Base-by-base conservation (phyloP, 1,140 invertebrate genomes). In the Stratiolaelaps scimitus region DNA sequence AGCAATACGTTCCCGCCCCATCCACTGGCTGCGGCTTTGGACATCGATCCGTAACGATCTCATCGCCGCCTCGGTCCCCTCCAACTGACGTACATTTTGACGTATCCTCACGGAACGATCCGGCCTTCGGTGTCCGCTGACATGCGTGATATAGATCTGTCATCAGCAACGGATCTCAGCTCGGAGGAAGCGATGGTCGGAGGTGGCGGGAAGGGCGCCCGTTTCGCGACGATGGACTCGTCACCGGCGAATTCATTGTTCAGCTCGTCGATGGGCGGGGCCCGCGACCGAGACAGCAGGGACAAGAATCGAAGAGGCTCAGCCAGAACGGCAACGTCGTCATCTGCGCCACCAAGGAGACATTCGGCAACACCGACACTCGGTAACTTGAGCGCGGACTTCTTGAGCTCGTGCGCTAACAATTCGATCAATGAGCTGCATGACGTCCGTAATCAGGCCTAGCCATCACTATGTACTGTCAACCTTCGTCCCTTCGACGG, bases 241-340 rank as follows among this genome's bases (percentile, higher is more conserved):
- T 60, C 23, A 40, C 34, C 34, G 34, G 10, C 34, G 15, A 60
- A 34, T 23, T 60, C 53, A 26, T 34, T 60, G 23, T 60, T 60
- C 34, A 34, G 53, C 23, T 60, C 53, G 26, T 60, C 53, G 10
- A 10, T 40, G 5, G 34, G 34, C 34, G 34, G 34, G 17, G 53
- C 53, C 53, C 26, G 53, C 23, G 34, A 60, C 53, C 15, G 53
- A 60, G 53, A 60, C 23, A 60, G 53, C 53, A 26, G 53, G 26
- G 53, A 60, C 17, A 60, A 34, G 23, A 29, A 26, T 29, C 53
- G 53, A 34, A 26, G 53, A 23, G 34, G 34, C 53, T 60, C 23
- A 10, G 34, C 34, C 53, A 60, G 34, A 6, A 26, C 26, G 53
- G 34, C 53, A 23, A 5, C 53, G 17, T 60, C 53, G 53, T 60